Percentiles rank a stretch among this genome's conserved stretches.
These are phyloP conservation scores for Phaethon lepturus DNA, from an alignment of 2,113 vertebrate genomes.

Conservation along the genomic window DNA sequence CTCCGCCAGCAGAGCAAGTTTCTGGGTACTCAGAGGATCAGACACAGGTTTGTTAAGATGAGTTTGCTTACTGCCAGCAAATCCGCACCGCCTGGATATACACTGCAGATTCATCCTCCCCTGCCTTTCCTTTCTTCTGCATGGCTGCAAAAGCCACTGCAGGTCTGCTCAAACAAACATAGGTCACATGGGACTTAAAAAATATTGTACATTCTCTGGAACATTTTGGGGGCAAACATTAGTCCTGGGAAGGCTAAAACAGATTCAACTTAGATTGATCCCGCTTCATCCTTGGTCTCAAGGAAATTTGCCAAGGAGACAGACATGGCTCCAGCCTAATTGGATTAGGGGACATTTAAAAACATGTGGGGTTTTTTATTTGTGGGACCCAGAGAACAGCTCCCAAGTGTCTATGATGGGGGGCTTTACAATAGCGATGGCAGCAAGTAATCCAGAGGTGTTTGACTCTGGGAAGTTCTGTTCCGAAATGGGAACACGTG, in stretches of 20 bases:
- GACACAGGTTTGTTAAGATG: background rate
- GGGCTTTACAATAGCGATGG: background rate
- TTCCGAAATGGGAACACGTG: background rate
- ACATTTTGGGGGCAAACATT: background rate
- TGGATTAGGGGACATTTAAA: background rate
- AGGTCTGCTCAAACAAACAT: background rate
- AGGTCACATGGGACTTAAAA: background rate
- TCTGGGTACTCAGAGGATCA: background rate
- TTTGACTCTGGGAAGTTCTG: background rate
- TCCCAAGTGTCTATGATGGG: background rate
- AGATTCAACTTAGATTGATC: background rate
- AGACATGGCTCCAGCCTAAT: background rate
- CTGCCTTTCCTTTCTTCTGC: background rate
- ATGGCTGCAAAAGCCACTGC: background rate
- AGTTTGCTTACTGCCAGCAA: background rate
- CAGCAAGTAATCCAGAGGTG: background rate
- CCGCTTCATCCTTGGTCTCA: background rate
- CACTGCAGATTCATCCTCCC: accelerated
- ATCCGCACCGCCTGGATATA: accelerated
- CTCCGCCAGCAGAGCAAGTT: background rate
- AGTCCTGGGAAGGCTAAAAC: background rate
- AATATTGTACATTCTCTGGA: background rate
- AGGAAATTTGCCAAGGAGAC: background rate
- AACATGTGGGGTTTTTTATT: background rate
- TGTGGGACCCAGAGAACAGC: background rate